Percentiles rank a stretch among this genome's conserved stretches.
These are phyloP conservation scores for Malurus alboscapulatus DNA, from an alignment of 2,113 vertebrate genomes.

Conservation along the genomic window DNA sequence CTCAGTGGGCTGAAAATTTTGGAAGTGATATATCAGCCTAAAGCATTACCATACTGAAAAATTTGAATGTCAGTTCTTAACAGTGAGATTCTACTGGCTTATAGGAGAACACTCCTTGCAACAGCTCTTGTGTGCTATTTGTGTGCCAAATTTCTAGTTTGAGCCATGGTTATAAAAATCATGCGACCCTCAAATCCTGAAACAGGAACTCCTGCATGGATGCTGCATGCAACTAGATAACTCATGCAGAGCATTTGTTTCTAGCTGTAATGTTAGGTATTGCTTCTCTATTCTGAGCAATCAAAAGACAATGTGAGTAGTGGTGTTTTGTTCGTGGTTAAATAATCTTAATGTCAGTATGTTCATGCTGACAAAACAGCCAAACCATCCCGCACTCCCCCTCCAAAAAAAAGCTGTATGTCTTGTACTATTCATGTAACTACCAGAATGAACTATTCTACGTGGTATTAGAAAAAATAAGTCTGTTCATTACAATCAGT, in stretches of 20 bases:
- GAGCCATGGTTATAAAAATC: neutral
- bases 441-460: neutral
- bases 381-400: fast-evolving
- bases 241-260: neutral
- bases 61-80: neutral
- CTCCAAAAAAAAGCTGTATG: neutral
- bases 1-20: neutral
- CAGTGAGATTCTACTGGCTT: neutral
- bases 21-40: neutral
- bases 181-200: neutral
- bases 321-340: neutral
- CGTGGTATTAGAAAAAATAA: neutral
- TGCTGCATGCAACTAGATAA: neutral
- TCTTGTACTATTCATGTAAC: neutral
- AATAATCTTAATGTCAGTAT: neutral
- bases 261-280: neutral
- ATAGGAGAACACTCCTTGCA: neutral
- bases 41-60: neutral
- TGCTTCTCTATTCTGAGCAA: neutral
- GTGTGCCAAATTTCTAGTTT: neutral
- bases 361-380: neutral
- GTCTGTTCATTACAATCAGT: neutral
- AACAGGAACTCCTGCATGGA: fast-evolving
- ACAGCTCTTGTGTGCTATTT: neutral
- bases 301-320: neutral